These are phyloP conservation scores for Spea bombifrons DNA, from an alignment of 2,113 vertebrate genomes.

Conservation along the genomic window DNA sequence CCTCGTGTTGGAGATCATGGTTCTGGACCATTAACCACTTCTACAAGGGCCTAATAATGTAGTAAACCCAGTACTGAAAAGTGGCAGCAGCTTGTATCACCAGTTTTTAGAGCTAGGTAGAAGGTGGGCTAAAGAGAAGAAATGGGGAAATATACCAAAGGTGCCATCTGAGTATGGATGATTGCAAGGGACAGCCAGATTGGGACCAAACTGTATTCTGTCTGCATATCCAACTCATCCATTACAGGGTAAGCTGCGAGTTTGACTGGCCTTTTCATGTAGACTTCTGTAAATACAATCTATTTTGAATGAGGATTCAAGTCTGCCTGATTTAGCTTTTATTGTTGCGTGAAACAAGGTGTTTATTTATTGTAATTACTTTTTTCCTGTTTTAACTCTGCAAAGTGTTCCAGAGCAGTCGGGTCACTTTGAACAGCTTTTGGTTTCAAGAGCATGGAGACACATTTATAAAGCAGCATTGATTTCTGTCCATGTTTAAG, in stretches of 20 bases:
- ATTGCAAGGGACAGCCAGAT: constrained; percentile 32
- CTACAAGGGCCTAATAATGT: constrained; percentile 5
- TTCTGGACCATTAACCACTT: neutral
- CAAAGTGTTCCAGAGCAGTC: constrained; percentile 52
- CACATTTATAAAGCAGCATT: constrained; percentile 48
- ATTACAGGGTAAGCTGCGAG: constrained; percentile 44
- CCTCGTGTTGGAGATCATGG: neutral
- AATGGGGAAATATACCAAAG: constrained; percentile 34
- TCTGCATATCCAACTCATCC: constrained; percentile 43
- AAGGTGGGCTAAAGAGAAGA: neutral
- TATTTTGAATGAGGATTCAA: constrained; percentile 67
- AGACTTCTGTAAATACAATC: constrained; percentile 70
- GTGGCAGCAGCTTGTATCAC: neutral
- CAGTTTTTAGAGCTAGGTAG: neutral
- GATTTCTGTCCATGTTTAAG: constrained; percentile 55
- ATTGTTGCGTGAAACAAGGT: constrained; percentile 59
- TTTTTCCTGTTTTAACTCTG: constrained; percentile 16
- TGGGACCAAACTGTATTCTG: constrained; percentile 46
- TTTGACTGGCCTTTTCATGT: constrained; percentile 59
- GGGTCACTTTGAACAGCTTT: constrained; percentile 59
- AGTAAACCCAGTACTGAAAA: neutral
- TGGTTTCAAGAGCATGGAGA: constrained; percentile 52
- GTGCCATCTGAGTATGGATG: constrained; percentile 40
- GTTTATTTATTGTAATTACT: constrained; percentile 43
- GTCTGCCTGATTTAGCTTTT: constrained; percentile 68